These are phyloP conservation scores for Artemia franciscana DNA, from an alignment of 1,140 invertebrate species.

Conservation along the genomic window DNA sequence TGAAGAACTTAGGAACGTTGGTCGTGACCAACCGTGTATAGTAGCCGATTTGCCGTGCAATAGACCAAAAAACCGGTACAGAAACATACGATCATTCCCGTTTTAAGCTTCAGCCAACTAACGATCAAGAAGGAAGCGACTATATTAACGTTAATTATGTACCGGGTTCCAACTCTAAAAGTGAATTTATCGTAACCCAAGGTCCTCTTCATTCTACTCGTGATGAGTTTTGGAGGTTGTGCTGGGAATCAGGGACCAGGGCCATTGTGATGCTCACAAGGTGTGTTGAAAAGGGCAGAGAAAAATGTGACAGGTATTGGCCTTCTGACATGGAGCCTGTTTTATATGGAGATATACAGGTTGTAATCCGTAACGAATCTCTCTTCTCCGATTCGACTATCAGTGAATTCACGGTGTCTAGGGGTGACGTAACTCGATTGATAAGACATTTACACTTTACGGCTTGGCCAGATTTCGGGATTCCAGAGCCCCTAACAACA, in stretches of 20 bases:
- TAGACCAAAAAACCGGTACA: conserved; percentile 92
- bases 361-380: conserved; percentile 71
- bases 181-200: conserved; percentile 91
- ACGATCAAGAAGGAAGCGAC: conserved; percentile 88
- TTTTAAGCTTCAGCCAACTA: conserved; percentile 78
- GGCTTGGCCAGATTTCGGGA: conserved; percentile 97
- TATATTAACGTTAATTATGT: conserved; percentile 95
- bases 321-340: conserved; percentile 80
- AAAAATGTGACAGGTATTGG: conserved; percentile 86
- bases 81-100: conserved; percentile 95
- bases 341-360: conserved; percentile 90
- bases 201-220: conserved; percentile 83
- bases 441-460: conserved; percentile 97
- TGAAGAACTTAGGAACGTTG: conserved; percentile 85
- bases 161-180: conserved; percentile 71
- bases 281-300: conserved; percentile 70
- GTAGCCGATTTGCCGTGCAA: conserved; percentile 88
- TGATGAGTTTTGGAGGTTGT: conserved; percentile 97
- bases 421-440: conserved; percentile 55
- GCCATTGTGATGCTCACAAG: conserved; percentile 96
- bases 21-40: conserved; percentile 58
- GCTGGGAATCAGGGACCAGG: conserved; percentile 82
- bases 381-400: conserved; percentile 85
- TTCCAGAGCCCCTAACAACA: conserved; percentile 91
- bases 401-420: conserved; percentile 71